Conservation (phyloP, 1,140 invertebrate species). For the Aphidius gifuensis region DNA sequence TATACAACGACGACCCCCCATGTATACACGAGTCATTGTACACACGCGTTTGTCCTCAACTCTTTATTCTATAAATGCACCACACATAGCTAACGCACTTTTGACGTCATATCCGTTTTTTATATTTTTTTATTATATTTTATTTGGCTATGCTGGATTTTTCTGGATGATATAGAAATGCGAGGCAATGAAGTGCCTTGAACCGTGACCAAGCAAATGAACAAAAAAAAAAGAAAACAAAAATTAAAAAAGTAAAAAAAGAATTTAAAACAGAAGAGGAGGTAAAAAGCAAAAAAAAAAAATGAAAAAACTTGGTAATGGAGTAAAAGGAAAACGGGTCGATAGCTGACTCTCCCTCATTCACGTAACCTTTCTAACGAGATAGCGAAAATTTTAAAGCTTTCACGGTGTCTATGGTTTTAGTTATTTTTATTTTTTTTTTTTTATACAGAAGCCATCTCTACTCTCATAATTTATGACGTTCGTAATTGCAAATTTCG, state of each 20-base stretch:
- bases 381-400: too few relatives aligned
- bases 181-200: conserved; percentile 37
- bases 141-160: conserved; percentile 14
- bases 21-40: too few relatives aligned
- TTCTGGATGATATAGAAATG: conserved; percentile 12
- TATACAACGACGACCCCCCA: conserved; percentile 8
- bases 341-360: too few relatives aligned
- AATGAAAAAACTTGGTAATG: background rate
- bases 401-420: too few relatives aligned
- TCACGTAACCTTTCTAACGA: too few relatives aligned
- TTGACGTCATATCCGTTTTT: conserved; percentile 44
- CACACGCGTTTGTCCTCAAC: too few relatives aligned
- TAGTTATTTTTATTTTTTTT: too few relatives aligned
- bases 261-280: conserved; percentile 4
- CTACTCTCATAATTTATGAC: too few relatives aligned
- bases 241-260: conserved; percentile 19
- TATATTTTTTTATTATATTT: conserved; percentile 38
- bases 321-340: background rate
- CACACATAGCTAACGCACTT: background rate
- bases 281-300: background rate
- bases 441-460: too few relatives aligned
- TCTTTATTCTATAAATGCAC: too few relatives aligned
- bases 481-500: too few relatives aligned
- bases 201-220: conserved; percentile 20
- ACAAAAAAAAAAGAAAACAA: conserved; percentile 21